Evolutionary conservation across 2,113 vertebrate species (phyloP).

Genomic region (Tenebrosternarchus preto): DNA sequence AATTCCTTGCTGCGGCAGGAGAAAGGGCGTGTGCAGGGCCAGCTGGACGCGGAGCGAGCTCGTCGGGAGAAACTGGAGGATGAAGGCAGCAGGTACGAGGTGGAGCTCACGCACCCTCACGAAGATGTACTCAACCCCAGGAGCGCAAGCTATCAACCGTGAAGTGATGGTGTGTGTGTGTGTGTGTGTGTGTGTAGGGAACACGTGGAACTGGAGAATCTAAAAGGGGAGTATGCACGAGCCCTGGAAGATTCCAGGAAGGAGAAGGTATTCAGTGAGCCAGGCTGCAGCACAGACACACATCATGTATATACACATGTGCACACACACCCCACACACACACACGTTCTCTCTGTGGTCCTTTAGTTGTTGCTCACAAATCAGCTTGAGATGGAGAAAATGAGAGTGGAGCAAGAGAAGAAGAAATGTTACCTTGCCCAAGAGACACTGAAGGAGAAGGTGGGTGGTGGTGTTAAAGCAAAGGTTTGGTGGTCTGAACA

Average conservation of each 20-base stretch:
- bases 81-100: conserved; percentile 85
- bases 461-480: conserved; percentile 61
- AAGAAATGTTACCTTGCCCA: conserved; percentile 90
- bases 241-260: conserved; percentile 87
- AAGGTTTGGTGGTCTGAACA: too few relatives aligned
- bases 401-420: conserved; percentile 97
- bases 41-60: conserved; percentile 85
- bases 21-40: conserved; percentile 83
- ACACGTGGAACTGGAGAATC: conserved; percentile 87
- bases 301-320: background rate
- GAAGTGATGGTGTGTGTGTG: background rate
- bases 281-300: background rate
- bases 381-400: conserved; percentile 97
- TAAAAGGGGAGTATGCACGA: conserved; percentile 86
- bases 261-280: conserved; percentile 84
- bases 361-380: conserved; percentile 82
- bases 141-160: too few relatives aligned
- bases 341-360: background rate
- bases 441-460: conserved; percentile 94
- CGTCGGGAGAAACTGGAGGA: conserved; percentile 86
- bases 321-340: background rate
- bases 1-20: conserved; percentile 90
- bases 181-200: conserved; percentile 71
- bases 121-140: too few relatives aligned
- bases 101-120: background rate